Evolutionary conservation across 2,797 vertebrate genomes (phyloP).

Genomic region (Notolepis coatsorum): DNA sequence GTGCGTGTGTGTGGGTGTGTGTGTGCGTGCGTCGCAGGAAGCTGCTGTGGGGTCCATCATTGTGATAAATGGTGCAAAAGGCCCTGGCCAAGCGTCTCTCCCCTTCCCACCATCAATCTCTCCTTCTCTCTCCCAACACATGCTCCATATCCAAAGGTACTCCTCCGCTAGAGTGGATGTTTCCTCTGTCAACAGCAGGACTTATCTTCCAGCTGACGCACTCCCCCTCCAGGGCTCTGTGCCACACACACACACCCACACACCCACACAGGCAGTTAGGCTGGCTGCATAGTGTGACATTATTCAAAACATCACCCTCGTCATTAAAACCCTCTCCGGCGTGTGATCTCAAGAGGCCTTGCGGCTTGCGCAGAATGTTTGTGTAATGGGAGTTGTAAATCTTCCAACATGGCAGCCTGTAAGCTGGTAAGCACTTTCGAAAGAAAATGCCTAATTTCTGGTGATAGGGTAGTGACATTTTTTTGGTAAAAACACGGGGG

Average conservation of each 20-base stretch:
- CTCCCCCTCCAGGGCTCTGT: background rate
- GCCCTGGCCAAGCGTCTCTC: slow-evolving; percentile 5
- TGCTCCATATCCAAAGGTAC: background rate
- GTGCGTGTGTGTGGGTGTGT: background rate
- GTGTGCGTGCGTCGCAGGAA: background rate
- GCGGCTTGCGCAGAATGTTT: too few species aligned
- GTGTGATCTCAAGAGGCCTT: too few species aligned
- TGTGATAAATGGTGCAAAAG: slow-evolving; percentile 26
- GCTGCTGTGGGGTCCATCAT: background rate
- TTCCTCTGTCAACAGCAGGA: slow-evolving; percentile 10
- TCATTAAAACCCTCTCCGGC: too few species aligned
- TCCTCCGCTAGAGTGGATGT: background rate
- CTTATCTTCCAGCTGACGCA: background rate
- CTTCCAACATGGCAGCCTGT: too few species aligned
- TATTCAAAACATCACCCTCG: background rate
- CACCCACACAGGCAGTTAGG: too few species aligned
- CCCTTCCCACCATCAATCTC: slow-evolving; percentile 30
- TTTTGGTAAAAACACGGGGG: too few species aligned
- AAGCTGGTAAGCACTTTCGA: too few species aligned
- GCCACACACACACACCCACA: background rate
- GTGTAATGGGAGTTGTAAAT: too few species aligned
- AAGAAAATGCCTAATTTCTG: too few species aligned
- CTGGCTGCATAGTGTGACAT: background rate
- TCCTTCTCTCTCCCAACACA: background rate
- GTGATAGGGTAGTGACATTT: too few species aligned